Evolutionary conservation across 2,888 invertebrate species (phyloP).

Genomic region (Conops quadrifasciatus): DNA sequence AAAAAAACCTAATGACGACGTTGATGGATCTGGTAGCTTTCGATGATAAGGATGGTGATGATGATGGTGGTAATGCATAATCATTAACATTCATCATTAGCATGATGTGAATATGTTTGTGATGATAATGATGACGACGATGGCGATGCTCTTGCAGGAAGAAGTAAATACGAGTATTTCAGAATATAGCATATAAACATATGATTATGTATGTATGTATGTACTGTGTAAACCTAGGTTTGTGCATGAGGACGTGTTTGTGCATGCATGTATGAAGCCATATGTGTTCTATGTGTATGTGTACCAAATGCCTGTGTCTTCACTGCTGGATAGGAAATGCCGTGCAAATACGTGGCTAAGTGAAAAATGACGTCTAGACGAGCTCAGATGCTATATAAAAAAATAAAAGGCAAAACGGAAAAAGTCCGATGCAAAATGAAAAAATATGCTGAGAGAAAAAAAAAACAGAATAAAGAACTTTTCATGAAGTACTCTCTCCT

Average conservation of each 20-base stretch:
- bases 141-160: slow-evolving; percentile 7
- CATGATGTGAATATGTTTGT: too few species aligned
- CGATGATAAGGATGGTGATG: neutral
- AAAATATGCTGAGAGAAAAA: neutral
- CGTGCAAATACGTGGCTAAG: slow-evolving; percentile 23
- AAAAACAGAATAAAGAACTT: slow-evolving; percentile 4
- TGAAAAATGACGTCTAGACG: slow-evolving; percentile 39
- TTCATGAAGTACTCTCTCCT: neutral
- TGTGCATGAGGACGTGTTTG: slow-evolving; percentile 4
- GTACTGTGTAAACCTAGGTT: neutral
- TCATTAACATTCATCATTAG: too few species aligned
- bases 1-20: too few species aligned
- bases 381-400: slow-evolving; percentile 13
- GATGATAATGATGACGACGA: slow-evolving; percentile 14
- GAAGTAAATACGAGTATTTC: slow-evolving; percentile 16
- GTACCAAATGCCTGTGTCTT: too few species aligned
- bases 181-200: neutral
- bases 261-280: slow-evolving; percentile 1
- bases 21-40: neutral
- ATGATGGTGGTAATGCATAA: slow-evolving; percentile 13
- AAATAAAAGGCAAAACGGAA: neutral
- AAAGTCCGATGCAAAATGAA: slow-evolving; percentile 3
- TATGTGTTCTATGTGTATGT: too few species aligned
- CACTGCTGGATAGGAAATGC: neutral
- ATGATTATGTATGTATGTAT: neutral